phyloP scores from a whole-genome alignment of 2,888 invertebrate genomes.

The Alcis repandata region DNA sequence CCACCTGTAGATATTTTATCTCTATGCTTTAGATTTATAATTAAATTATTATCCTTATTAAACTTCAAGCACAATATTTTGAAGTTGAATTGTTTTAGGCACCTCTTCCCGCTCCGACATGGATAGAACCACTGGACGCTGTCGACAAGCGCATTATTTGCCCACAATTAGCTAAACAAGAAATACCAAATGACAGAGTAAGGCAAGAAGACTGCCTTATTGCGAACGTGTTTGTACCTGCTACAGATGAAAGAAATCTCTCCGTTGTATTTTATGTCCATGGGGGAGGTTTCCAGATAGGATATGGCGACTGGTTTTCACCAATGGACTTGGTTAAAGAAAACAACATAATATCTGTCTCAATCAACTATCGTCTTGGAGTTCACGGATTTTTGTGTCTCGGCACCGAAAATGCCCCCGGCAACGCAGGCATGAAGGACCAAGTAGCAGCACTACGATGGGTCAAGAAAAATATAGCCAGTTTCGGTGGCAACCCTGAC shows the following conservation, averaged over 20 bases:
- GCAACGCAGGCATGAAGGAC: slow-evolving; percentile 62
- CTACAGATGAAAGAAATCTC: slow-evolving; percentile 9
- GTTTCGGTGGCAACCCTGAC: no score
- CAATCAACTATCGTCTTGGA: slow-evolving; percentile 53
- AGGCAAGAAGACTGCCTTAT: slow-evolving; percentile 21
- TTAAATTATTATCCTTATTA: no score
- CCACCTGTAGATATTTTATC: no score
- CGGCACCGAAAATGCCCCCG: slow-evolving; percentile 57
- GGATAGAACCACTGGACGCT: slow-evolving; percentile 3
- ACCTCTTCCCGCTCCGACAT: slow-evolving; percentile 16
- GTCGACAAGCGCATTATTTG: neutral
- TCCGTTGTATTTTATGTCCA: slow-evolving; percentile 16
- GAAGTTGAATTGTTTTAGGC: no score
- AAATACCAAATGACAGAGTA: neutral
- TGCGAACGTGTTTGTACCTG: slow-evolving; percentile 10
- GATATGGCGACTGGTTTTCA: neutral
- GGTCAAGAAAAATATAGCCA: no score
- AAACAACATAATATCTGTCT: slow-evolving; percentile 40
- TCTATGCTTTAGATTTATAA: no score
- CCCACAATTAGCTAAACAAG: neutral
- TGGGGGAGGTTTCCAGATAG: slow-evolving; percentile 12
- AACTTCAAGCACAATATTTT: no score
- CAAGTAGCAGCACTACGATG: slow-evolving; percentile 54
- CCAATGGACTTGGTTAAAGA: slow-evolving; percentile 12
- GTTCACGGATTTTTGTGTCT: no score